These are phyloP conservation scores for Alcedo atthis DNA, from an alignment of 2,797 vertebrate species.

Conservation along the genomic window DNA sequence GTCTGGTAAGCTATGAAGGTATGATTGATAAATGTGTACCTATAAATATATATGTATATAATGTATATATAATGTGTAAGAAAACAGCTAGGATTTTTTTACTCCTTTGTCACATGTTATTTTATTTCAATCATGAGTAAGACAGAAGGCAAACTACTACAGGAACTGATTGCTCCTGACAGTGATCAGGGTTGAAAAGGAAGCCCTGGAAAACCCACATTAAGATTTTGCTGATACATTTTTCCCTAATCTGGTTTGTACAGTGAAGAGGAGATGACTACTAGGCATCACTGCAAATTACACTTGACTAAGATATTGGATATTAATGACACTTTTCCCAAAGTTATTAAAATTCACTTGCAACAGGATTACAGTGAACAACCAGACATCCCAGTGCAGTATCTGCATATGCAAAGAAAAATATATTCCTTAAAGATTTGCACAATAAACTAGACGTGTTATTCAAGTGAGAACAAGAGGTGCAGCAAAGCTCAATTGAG, in stretches of 20 bases:
- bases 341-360: neutral
- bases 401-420: neutral
- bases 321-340: neutral
- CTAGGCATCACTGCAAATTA: neutral
- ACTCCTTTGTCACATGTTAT: neutral
- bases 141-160: neutral
- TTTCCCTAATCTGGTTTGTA: neutral
- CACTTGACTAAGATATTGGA: neutral
- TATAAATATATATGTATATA: neutral
- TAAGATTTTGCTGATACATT: neutral
- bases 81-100: neutral
- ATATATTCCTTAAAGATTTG: neutral
- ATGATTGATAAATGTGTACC: neutral
- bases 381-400: neutral
- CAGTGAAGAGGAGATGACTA: neutral
- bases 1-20: neutral
- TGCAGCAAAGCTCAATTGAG: neutral
- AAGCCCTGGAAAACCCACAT: neutral
- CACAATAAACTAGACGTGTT: neutral
- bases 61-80: neutral
- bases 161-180: neutral
- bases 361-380: neutral
- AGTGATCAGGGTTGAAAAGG: neutral
- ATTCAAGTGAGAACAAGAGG: neutral
- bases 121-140: neutral